Base-by-base conservation (phyloP, 2,797 vertebrate genomes). In the Takifugu ocellatus region DNA sequence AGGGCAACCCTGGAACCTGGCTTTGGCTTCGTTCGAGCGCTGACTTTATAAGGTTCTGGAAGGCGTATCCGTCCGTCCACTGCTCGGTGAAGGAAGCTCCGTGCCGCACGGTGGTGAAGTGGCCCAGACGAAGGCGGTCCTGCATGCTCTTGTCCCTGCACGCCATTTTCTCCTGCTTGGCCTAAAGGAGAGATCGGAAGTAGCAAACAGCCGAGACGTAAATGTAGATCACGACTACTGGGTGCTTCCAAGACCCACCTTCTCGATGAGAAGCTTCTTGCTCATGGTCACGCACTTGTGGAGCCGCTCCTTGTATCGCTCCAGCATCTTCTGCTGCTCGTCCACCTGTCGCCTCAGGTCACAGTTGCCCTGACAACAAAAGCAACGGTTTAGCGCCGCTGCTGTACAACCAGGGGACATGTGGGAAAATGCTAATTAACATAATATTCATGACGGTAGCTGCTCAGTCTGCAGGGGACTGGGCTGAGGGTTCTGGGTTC, bases 231-330 rank as follows among this genome's bases (percentile, higher is more conserved):
- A 48, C 3, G 14, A 10, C 3, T 10, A 5, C 16, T 17, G 16
- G 3, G 44, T 10, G 15, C 17, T 10, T 48, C 3, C 4, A 11
- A 24, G 10, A 48, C 46, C 6, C 66, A 97, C 97, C 90, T 99
- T 99, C 89, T 99, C 97, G 78, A 99, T 95, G 47, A 99, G 94
- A 70, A 99, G 94, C 83, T 99, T 99, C 90, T 99, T 99, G 83
- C 96, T 98, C 97, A 99, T 99, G 0, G 96, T 98, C 77, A 99
- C 97, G 85, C 97, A 99, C 83, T 98, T 94, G 86, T 99, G 99
- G 82, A 99, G 91, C 60, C 97, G 92, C 81, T 99, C 97, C 85
- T 99, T 99, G 87, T 97, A 98, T 78, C 96, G 94, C 83, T 99
- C 97, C 75, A 99, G 90, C 96, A 99, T 96, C 85, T 95, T 95